phyloP scores from a whole-genome alignment of 2,888 invertebrate genomes.

The Drosophila cyrtoloma region DNA sequence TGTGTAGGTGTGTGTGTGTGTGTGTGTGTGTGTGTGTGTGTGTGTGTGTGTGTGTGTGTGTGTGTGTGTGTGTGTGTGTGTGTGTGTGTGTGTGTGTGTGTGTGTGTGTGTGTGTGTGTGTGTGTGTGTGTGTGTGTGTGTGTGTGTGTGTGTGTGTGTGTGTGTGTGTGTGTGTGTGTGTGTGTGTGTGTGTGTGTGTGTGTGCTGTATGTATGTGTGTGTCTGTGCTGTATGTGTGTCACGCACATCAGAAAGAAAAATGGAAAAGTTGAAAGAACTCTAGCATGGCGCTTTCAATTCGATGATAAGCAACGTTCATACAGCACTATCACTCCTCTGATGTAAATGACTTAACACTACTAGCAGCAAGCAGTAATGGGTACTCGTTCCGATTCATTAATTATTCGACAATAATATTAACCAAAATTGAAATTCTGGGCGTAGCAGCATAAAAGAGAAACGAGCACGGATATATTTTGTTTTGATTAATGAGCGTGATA shows the following conservation, averaged over 20 bases:
- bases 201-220: slow-evolving; percentile 45
- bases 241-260: slow-evolving; percentile 37
- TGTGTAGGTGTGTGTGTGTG: slow-evolving; percentile 30
- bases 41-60: slow-evolving; percentile 54
- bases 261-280: slow-evolving; percentile 75
- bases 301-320: slow-evolving; percentile 68
- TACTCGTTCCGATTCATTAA: slow-evolving; percentile 59
- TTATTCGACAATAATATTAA: slow-evolving; percentile 49
- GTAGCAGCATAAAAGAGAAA: slow-evolving; percentile 4
- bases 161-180: slow-evolving; percentile 44
- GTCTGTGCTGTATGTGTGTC: slow-evolving; percentile 53
- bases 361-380: slow-evolving; percentile 5
- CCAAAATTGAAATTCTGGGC: slow-evolving; percentile 40
- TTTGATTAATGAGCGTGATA: slow-evolving; percentile 37
- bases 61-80: slow-evolving; percentile 51
- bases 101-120: slow-evolving; percentile 50
- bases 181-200: slow-evolving; percentile 51
- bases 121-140: slow-evolving; percentile 50
- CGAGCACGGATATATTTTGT: slow-evolving; percentile 15
- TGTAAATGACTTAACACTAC: slow-evolving; percentile 28
- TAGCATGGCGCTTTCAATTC: slow-evolving; percentile 41
- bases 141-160: slow-evolving; percentile 44
- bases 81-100: slow-evolving; percentile 45
- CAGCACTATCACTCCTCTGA: slow-evolving; percentile 51
- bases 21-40: slow-evolving; percentile 47